Conservation (phyloP, 2,888 invertebrate genomes). For the Papilio protenor region DNA sequence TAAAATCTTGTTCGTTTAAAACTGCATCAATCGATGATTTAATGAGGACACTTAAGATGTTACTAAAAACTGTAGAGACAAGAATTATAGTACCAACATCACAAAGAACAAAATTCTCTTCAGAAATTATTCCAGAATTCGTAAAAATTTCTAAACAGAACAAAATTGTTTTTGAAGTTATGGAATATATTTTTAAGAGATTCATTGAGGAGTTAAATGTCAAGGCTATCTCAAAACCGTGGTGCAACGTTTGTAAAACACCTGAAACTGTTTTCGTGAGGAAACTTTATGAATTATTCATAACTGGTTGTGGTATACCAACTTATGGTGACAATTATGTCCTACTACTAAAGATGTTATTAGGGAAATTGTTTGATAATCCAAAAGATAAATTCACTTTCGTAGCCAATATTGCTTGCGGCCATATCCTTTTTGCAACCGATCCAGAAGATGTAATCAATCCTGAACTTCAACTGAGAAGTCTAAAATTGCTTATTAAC, state of each 20-base stretch:
- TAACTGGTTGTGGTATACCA: slow-evolving; percentile 76
- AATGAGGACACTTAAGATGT: slow-evolving; percentile 69
- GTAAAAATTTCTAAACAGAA: slow-evolving; percentile 69
- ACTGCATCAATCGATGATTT: slow-evolving; percentile 67
- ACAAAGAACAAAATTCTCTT: slow-evolving; percentile 61
- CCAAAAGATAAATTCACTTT: slow-evolving; percentile 81
- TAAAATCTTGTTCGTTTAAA: slow-evolving; percentile 75
- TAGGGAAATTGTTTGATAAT: slow-evolving; percentile 73
- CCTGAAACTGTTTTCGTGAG: slow-evolving; percentile 70
- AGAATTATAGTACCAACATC: slow-evolving; percentile 66
- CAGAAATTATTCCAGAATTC: slow-evolving; percentile 64
- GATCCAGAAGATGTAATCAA: slow-evolving; percentile 76
- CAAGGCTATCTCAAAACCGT: slow-evolving; percentile 66
- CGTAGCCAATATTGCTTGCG: slow-evolving; percentile 83
- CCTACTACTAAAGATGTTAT: slow-evolving; percentile 71
- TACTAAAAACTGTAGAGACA: slow-evolving; percentile 71
- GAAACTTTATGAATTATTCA: slow-evolving; percentile 76
- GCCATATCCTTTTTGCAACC: slow-evolving; percentile 73
- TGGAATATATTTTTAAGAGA: slow-evolving; percentile 80
- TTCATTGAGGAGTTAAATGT: slow-evolving; percentile 79
- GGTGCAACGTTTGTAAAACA: slow-evolving; percentile 75
- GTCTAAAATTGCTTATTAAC: slow-evolving; percentile 73
- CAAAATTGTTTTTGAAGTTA: slow-evolving; percentile 82
- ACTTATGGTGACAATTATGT: slow-evolving; percentile 70
- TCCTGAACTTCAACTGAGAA: slow-evolving; percentile 80